A percentile compares a stretch with the other conserved stretches of the same genome.
Conservation (phyloP, 2,113 vertebrate genomes). For the Tamias sibiricus region DNA sequence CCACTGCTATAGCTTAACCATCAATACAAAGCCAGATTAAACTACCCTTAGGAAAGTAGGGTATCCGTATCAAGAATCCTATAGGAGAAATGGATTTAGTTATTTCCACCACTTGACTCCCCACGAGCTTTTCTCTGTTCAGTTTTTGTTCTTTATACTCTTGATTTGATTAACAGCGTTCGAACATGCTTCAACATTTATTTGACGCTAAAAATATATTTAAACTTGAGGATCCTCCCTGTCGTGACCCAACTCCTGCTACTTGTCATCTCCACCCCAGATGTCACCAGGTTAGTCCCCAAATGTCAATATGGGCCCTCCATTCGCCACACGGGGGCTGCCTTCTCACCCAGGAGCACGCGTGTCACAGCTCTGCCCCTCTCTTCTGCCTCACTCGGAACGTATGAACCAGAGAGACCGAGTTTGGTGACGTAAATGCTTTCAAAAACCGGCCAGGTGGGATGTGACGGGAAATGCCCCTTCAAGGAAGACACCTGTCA, state of each 20-base stretch:
- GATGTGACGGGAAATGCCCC: neutral
- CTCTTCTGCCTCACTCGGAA: no score
- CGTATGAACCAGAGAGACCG: neutral
- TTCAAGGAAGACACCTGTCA: accelerated
- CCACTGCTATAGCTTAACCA: neutral
- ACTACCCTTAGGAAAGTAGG: neutral
- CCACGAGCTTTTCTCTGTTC: neutral
- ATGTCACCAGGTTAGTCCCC: neutral
- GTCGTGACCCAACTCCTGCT: neutral
- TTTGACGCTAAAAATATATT: neutral
- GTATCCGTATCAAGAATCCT: neutral
- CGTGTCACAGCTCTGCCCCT: neutral
- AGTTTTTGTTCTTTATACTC: neutral
- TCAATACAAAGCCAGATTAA: neutral
- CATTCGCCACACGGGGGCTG: neutral
- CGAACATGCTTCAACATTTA: neutral
- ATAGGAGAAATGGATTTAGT: no score
- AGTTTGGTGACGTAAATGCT: neutral
- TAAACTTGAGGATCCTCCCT: neutral
- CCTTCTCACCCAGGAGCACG: neutral
- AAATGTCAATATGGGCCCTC: neutral
- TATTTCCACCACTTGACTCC: neutral
- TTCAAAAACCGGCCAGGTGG: neutral
- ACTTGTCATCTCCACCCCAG: neutral
- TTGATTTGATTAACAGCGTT: neutral